Evolutionary conservation across 1,140 invertebrate species (phyloP).

Genomic region (Luehdorfia chinensis): DNA sequence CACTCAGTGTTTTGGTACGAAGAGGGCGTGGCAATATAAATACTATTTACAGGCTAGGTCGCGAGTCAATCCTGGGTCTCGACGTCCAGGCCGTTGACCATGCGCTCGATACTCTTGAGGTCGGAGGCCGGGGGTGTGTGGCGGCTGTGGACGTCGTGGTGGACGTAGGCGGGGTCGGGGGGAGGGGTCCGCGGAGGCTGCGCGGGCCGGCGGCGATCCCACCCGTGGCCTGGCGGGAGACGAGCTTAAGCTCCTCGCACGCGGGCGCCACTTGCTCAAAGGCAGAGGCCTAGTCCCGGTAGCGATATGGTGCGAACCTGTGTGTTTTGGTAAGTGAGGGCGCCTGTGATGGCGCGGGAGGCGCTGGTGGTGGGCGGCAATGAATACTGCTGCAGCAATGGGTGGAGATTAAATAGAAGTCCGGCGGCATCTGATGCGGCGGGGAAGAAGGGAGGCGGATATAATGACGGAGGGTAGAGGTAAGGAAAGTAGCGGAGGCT

Average conservation of each 20-base stretch:
- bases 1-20: slow-evolving; percentile 26
- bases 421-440: slow-evolving; percentile 82
- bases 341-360: slow-evolving; percentile 52
- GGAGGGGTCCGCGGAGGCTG: slow-evolving; percentile 74
- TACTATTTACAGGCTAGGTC: slow-evolving; percentile 64
- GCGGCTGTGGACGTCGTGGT: slow-evolving; percentile 32
- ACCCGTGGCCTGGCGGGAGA: slow-evolving; percentile 80
- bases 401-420: slow-evolving; percentile 87
- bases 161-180: slow-evolving; percentile 71
- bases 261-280: slow-evolving; percentile 90
- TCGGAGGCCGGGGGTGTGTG: slow-evolving; percentile 82
- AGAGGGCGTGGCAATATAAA: slow-evolving; percentile 55
- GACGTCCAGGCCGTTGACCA: slow-evolving; percentile 95
- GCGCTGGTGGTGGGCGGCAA: slow-evolving; percentile 69
- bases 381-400: slow-evolving; percentile 82
- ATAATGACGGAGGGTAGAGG: slow-evolving; percentile 91
- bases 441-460: slow-evolving; percentile 84
- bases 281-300: slow-evolving; percentile 84
- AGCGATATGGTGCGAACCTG: slow-evolving; percentile 91
- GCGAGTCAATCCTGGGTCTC: slow-evolving; percentile 77
- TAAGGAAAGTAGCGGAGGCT: slow-evolving; percentile 91
- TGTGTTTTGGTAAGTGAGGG: slow-evolving; percentile 82
- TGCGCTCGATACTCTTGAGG: slow-evolving; percentile 96
- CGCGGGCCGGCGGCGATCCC: slow-evolving; percentile 78
- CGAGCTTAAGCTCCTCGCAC: slow-evolving; percentile 81